Evolutionary conservation across 2,888 invertebrate species (phyloP).

Genomic region (Melangyna quadrimaculata): DNA sequence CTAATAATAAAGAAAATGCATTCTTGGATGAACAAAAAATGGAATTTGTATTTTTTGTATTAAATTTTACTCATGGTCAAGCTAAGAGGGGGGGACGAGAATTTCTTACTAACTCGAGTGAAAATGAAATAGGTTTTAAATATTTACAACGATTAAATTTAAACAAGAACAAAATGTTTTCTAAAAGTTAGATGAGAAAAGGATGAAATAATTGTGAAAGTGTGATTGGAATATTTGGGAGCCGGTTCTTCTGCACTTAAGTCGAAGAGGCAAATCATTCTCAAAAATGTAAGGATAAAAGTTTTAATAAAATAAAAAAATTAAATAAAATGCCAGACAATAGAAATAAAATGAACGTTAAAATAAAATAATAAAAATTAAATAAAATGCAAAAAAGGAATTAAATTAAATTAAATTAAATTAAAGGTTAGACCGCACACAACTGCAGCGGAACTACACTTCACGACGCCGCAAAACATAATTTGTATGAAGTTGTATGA

Average conservation of each 20-base stretch:
- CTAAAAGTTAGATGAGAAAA: not conserved
- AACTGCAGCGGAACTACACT: no score
- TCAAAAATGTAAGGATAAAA: not conserved
- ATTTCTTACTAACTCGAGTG: constrained; percentile 11
- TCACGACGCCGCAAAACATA: no score
- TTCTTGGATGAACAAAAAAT: constrained; percentile 46
- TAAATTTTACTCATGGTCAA: constrained; percentile 54
- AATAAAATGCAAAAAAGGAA: not conserved
- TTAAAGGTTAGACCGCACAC: no score
- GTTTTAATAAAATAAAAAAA: not conserved
- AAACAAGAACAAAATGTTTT: not conserved
- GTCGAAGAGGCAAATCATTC: not conserved
- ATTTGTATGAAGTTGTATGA: no score
- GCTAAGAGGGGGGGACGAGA: constrained; percentile 54
- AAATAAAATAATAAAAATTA: not conserved
- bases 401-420: not conserved
- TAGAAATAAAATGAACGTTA: not conserved
- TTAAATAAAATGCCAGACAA: not conserved
- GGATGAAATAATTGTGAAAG: not conserved
- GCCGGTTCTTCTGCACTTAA: not conserved
- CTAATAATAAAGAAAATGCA: constrained; percentile 69
- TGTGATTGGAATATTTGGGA: not conserved
- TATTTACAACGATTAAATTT: not conserved
- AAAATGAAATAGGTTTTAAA: constrained; percentile 17
- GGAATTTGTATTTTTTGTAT: constrained; percentile 23